phyloP scores from a whole-genome alignment of 2,888 invertebrate species.

The Sepioteuthis lessoniana region DNA sequence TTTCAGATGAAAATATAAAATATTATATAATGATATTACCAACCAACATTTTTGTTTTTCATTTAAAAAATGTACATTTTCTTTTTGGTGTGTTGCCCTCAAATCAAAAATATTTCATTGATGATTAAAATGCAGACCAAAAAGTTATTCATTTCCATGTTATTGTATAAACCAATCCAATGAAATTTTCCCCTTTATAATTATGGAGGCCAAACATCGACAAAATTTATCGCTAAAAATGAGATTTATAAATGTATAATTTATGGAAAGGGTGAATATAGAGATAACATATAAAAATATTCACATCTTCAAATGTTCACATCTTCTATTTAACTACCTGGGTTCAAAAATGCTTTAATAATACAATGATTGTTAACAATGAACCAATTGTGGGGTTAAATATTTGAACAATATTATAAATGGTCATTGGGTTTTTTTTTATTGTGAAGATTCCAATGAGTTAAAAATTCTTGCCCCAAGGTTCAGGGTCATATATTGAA shows the following conservation, averaged over 20 bases:
- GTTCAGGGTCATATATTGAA: background rate
- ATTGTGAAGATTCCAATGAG: background rate
- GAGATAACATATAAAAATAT: background rate
- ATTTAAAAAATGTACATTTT: slow-evolving; percentile 12
- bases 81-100: background rate
- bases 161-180: background rate
- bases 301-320: slow-evolving; percentile 24
- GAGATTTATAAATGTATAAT: slow-evolving; percentile 7
- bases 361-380: too few relatives aligned
- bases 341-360: too few relatives aligned
- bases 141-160: background rate
- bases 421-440: background rate
- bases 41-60: background rate
- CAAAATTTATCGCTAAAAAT: background rate
- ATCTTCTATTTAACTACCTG: background rate
- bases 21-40: background rate
- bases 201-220: background rate
- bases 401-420: too few relatives aligned
- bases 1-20: background rate
- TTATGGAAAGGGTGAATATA: background rate
- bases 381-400: too few relatives aligned
- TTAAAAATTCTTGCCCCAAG: background rate
- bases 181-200: background rate
- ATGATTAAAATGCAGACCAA: background rate
- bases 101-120: background rate